Conservation (phyloP, 2,797 vertebrate species). For the Pangasius krempfi region DNA sequence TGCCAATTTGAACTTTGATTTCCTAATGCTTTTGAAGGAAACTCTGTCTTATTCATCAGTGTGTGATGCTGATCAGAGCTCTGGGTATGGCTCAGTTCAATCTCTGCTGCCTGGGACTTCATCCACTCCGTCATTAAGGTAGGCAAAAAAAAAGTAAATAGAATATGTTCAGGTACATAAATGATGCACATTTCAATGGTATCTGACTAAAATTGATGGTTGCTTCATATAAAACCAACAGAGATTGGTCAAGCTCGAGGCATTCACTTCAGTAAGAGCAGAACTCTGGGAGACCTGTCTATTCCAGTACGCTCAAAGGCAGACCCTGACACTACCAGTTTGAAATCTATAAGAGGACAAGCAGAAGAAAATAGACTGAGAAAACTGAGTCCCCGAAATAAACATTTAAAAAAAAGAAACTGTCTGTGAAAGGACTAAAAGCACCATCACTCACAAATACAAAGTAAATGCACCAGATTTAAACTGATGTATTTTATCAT, state of each 20-base stretch:
- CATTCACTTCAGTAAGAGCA: not conserved
- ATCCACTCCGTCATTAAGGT: not conserved
- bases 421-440: not conserved
- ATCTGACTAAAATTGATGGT: not conserved
- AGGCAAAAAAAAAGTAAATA: not conserved
- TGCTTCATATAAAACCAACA: not conserved
- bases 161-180: not conserved
- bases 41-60: not conserved
- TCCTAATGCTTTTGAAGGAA: not conserved
- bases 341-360: not conserved
- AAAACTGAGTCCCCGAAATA: not conserved
- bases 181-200: not conserved
- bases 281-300: not conserved
- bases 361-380: no score
- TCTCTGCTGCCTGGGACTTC: not conserved
- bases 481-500: not conserved
- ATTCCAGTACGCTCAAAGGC: not conserved
- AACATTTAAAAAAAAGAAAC: not conserved
- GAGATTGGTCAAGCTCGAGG: not conserved
- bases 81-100: not conserved
- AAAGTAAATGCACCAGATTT: not conserved
- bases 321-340: not conserved
- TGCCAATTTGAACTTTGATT: not conserved
- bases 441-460: not conserved
- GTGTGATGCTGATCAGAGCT: not conserved